These are phyloP conservation scores for Sebastes nivosus DNA, from an alignment of 2,797 vertebrate species.

Conservation along the genomic window DNA sequence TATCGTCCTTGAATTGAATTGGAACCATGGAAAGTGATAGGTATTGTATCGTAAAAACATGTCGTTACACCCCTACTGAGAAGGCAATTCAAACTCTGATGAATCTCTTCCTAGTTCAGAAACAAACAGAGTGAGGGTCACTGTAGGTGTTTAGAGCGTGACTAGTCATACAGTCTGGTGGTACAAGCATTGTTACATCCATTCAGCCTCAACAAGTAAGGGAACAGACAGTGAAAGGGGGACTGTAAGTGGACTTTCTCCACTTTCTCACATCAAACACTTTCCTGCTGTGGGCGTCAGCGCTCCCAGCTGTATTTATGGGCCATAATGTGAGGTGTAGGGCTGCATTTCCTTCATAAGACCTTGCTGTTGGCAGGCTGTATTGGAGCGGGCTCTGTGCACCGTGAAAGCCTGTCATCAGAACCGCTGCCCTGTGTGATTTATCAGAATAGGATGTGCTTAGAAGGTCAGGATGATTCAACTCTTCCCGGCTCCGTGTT, in stretches of 20 bases:
- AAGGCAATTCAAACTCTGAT: neutral
- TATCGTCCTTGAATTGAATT: no score
- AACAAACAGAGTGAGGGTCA: neutral
- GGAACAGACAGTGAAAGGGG: neutral
- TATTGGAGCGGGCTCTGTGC: slow-evolving; percentile 31
- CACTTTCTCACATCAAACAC: slow-evolving; percentile 32
- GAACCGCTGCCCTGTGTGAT: slow-evolving; percentile 53
- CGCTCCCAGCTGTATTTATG: slow-evolving; percentile 66
- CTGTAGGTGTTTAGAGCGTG: slow-evolving; percentile 1
- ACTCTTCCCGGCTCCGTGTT: slow-evolving; percentile 10
- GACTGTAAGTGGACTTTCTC: slow-evolving; percentile 48
- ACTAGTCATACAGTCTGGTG: slow-evolving; percentile 7
- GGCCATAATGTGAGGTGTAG: slow-evolving; percentile 57
- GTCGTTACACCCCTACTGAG: no score
- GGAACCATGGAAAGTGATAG: no score
- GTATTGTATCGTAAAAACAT: no score
- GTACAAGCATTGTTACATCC: neutral
- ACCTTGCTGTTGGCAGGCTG: slow-evolving; percentile 70
- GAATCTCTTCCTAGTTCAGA: neutral
- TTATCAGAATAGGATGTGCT: slow-evolving; percentile 62
- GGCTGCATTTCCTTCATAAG: slow-evolving; percentile 67
- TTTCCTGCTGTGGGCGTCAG: slow-evolving; percentile 14
- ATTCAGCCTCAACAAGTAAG: neutral
- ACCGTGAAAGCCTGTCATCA: slow-evolving; percentile 70
- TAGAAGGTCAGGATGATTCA: slow-evolving; percentile 66